Evolutionary conservation across 2,113 vertebrate species (phyloP), one percentile per base, ranked within the genome.

Genomic region (Ciconia boyciana): DNA sequence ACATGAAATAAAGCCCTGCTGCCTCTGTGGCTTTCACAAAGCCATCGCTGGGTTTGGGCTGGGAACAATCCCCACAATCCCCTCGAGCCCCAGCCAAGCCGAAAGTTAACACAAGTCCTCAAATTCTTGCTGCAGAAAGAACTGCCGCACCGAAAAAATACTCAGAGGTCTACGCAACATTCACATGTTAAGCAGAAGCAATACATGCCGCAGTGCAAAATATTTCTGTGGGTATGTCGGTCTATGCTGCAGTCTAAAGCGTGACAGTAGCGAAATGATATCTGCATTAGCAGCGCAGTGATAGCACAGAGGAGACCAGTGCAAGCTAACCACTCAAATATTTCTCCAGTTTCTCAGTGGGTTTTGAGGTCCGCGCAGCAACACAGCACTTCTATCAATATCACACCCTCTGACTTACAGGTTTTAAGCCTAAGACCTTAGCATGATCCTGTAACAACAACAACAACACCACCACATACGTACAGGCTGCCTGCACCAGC

Each of bases 81-180:
- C 54, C 62, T 34, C 1, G 1, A 68, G 34, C 55, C 51, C 78
- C 84, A 49, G 49, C 24, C 28, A 14, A 60, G 60, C 49, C 55
- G 34, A 16, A 51, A 78, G n/a, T 58, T 31, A 76, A 26, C 2
- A 9, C 9, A 14, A 44, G 18, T 25, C 80, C 71, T 86, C 25
- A 6, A 62, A 25, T 13, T 34, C 41, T 13, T 20, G 16, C 43
- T 81, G 76, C 83, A 86, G 62, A 49, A 48, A 6, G 58, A 62
- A 34, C 54, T 26, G 62, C 62, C 48, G 80, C 72, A 17, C 24
- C 5, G 5, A 4, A 52, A 31, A 5, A 55, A 1, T 3, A 0
- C 36, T 2, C 2, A 0, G 36, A 75, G 66, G 16, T 39, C 6
- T 16, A 9, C 0, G 46, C n/a, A 21, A 39, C 3, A 0, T 28